A percentile compares a stretch with the other conserved stretches of the same genome.
These are phyloP conservation scores for Ophion obscuratus DNA, from an alignment of 2,888 invertebrate genomes.

Conservation along the genomic window DNA sequence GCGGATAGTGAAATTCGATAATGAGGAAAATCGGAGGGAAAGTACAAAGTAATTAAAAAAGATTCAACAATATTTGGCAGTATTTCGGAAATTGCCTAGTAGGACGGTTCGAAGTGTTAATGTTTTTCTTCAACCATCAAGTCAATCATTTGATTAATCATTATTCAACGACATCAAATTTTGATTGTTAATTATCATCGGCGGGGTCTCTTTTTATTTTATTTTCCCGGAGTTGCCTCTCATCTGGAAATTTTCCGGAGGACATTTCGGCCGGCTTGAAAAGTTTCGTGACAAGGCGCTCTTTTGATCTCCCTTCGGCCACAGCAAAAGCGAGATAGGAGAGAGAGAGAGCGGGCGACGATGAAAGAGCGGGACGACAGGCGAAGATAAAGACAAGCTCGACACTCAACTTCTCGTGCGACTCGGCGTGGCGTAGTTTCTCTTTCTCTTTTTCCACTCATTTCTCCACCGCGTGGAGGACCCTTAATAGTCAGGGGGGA, in stretches of 20 bases:
- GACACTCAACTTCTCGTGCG: slow-evolving; percentile 48
- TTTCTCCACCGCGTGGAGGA: slow-evolving; percentile 40
- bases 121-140: too few relatives aligned
- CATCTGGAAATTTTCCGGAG: not conserved
- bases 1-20: too few relatives aligned
- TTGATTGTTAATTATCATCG: not conserved
- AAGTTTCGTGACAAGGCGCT: slow-evolving; percentile 47
- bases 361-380: slow-evolving; percentile 59
- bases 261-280: slow-evolving; percentile 20
- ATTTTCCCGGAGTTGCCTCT: not conserved
- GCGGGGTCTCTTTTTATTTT: not conserved
- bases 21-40: too few relatives aligned
- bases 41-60: too few relatives aligned
- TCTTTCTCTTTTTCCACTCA: slow-evolving; percentile 13
- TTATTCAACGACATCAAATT: not conserved
- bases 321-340: slow-evolving; percentile 25
- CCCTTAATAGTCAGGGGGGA: slow-evolving; percentile 42
- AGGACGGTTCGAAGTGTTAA: too few relatives aligned
- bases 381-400: slow-evolving; percentile 62
- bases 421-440: slow-evolving; percentile 33
- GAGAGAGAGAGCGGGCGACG: slow-evolving; percentile 30
- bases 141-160: too few relatives aligned
- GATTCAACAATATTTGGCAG: too few relatives aligned
- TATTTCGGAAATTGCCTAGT: too few relatives aligned
- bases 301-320: slow-evolving; percentile 52